Evolutionary conservation across 1,140 invertebrate species (phyloP), one percentile per base, ranked within the genome.

Genomic region (Drosophila ambigua): DNA sequence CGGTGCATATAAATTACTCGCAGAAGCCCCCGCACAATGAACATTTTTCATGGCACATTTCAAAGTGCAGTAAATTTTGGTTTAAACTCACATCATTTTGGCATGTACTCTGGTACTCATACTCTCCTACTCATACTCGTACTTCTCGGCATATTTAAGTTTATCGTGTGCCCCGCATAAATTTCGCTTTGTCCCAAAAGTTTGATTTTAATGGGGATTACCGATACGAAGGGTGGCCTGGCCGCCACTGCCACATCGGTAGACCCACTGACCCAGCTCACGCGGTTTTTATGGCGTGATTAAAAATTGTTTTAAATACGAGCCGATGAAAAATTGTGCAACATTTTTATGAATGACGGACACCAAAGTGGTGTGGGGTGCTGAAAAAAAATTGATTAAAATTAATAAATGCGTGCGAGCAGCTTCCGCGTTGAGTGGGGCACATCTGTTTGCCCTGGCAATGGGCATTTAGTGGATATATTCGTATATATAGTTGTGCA

Each of bases 241-340:
- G 4, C 20, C n/a, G 15, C 28, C 9, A 5, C 26, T 5, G 9
- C 26, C 26, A 0, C 26, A 7, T 28, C 7, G 5, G 6, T 28
- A 13, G 11, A 39, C 31, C 31, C 9, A 9, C 16, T 53, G 51
- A 41, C 31, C 49, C 9, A 64, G 15, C 60, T 26, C 20, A 9
- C 44, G 59, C 44, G 43, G 72, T 72, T 87, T 83, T 76, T 68
- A 72, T 65, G 67, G 71, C 76, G 74, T 78, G 83, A 87, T 87
- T 87, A 88, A 87, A 87, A 88, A 83, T 79, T 69, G 79, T 79
- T 39, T 88, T 85, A 82, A 88, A 87, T 88, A 82, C 72, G 69
- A 72, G 24, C 48, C 61, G 58, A 62, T 65, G 65, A 73, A 79
- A 76, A 77, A 62, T 76, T 26, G 67, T 58, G 49, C 15, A 51